These are phyloP conservation scores for Callocephalon fimbriatum DNA, from an alignment of 2,113 vertebrate species.

Conservation along the genomic window DNA sequence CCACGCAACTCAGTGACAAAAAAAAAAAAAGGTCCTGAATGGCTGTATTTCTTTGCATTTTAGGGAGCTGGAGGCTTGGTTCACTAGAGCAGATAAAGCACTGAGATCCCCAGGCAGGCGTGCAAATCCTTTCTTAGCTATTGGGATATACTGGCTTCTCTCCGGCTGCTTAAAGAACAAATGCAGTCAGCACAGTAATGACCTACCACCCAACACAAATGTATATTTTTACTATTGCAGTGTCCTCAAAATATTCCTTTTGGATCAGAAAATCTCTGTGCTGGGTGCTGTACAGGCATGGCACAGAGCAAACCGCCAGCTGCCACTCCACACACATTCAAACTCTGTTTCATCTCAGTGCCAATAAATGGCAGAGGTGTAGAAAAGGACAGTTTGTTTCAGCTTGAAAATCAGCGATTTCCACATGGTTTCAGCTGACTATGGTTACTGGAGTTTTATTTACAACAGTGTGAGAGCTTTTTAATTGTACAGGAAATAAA, in stretches of 20 bases:
- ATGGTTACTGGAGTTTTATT: slow-evolving; percentile 6
- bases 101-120: slow-evolving; percentile 44
- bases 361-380: not conserved
- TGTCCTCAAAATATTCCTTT: not conserved
- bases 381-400: not conserved
- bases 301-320: not conserved
- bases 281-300: not conserved
- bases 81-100: slow-evolving; percentile 62
- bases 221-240: slow-evolving; percentile 18
- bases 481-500: slow-evolving; percentile 42
- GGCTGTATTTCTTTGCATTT: slow-evolving; percentile 11
- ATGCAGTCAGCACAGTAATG: slow-evolving; percentile 44
- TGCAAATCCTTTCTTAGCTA: slow-evolving; percentile 64
- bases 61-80: slow-evolving; percentile 25
- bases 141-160: slow-evolving; percentile 57
- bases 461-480: slow-evolving; percentile 11
- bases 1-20: not conserved
- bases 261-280: not conserved
- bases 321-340: not conserved
- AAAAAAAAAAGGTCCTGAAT: not conserved
- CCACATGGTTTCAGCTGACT: not conserved
- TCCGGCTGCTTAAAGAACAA: slow-evolving; percentile 46
- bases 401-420: slow-evolving; percentile 10
- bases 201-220: not conserved
- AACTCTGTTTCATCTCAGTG: not conserved